A percentile compares a stretch with the other conserved stretches of the same genome.
Conservation (phyloP, 1,140 invertebrate species). For the Frieseomelitta varia region DNA sequence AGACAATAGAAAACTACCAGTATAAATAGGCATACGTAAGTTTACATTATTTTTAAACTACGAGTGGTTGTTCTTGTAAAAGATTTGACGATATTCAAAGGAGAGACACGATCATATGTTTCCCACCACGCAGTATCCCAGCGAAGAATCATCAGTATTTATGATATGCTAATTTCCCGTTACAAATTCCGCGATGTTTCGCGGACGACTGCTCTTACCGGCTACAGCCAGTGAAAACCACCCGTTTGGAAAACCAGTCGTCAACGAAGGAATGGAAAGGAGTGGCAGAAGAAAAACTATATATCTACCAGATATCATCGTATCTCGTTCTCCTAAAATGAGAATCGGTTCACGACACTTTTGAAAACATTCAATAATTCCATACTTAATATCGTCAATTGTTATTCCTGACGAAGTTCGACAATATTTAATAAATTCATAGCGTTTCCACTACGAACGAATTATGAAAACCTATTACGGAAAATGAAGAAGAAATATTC, state of each 20-base stretch:
- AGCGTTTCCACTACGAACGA: neutral
- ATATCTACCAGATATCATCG: neutral
- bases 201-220: slow-evolving; percentile 68
- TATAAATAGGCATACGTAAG: neutral
- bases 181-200: slow-evolving; percentile 78
- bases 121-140: neutral
- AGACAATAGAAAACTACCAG: too few relatives aligned
- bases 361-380: neutral
- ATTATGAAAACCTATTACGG: neutral
- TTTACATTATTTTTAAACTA: neutral
- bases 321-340: slow-evolving; percentile 49
- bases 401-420: neutral
- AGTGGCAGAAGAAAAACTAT: slow-evolving; percentile 57
- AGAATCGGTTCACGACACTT: slow-evolving; percentile 37
- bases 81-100: slow-evolving; percentile 38
- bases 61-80: neutral
- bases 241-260: slow-evolving; percentile 72
- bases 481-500: neutral
- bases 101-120: slow-evolving; percentile 31
- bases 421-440: neutral
- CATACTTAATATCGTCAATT: neutral
- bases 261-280: slow-evolving; percentile 53
- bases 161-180: slow-evolving; percentile 81
- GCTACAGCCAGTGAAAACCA: slow-evolving; percentile 59
- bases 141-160: slow-evolving; percentile 76